These are phyloP conservation scores for Pachypeltis micranthus DNA, from an alignment of 1,140 invertebrate species.

Conservation along the genomic window DNA sequence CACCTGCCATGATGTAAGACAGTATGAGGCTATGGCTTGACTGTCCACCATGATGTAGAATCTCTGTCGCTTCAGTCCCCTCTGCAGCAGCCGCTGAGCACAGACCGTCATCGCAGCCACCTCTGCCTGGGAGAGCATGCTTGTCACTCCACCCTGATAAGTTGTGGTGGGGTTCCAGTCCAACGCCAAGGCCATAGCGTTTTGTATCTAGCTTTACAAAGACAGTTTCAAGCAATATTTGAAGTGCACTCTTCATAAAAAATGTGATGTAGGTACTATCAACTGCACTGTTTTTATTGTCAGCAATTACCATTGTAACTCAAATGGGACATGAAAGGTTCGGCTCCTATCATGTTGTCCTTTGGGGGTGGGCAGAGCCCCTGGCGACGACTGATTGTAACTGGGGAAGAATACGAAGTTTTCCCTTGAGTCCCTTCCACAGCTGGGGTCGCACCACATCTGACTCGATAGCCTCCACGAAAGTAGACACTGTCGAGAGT, in stretches of 20 bases:
- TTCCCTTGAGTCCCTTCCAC: background rate
- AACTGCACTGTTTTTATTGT: too few relatives aligned
- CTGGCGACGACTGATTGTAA: background rate
- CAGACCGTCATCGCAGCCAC: too few relatives aligned
- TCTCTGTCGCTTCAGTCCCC: too few relatives aligned
- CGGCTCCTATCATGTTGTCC: conserved; percentile 14
- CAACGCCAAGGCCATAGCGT: too few relatives aligned
- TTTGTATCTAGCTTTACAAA: too few relatives aligned
- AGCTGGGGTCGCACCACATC: conserved; percentile 4
- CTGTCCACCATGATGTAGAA: too few relatives aligned
- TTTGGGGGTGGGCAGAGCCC: background rate
- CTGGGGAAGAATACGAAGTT: background rate
- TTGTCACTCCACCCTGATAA: too few relatives aligned
- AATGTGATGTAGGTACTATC: background rate
- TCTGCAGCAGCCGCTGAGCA: too few relatives aligned
- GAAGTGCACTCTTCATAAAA: background rate
- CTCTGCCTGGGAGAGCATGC: too few relatives aligned
- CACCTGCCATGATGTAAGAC: too few relatives aligned
- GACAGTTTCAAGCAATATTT: background rate
- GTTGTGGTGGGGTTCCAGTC: too few relatives aligned
- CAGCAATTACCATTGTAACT: background rate
- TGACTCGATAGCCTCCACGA: conserved; percentile 6
- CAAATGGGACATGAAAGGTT: conserved; percentile 15
- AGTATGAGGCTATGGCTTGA: too few relatives aligned
- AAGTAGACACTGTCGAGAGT: conserved; percentile 17